phyloP scores from a whole-genome alignment of 2,113 vertebrate genomes.

The Chlamydotis undulata region DNA sequence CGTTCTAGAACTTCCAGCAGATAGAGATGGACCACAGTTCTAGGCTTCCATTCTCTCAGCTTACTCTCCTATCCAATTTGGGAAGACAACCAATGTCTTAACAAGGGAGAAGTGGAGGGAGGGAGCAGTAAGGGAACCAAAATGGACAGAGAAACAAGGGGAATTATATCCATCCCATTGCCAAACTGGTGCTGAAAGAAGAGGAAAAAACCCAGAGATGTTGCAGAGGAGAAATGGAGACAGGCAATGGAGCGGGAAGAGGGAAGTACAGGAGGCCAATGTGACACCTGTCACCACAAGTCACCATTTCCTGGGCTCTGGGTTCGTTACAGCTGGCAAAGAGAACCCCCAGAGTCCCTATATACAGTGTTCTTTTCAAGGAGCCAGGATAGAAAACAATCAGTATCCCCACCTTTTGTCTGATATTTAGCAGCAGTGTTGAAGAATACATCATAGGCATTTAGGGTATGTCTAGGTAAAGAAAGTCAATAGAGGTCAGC shows the following conservation, averaged over 20 bases:
- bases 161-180: slow-evolving; percentile 41
- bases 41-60: not conserved
- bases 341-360: slow-evolving; percentile 48
- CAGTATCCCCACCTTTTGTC: slow-evolving; percentile 67
- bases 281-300: slow-evolving; percentile 38
- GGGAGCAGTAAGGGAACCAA: slow-evolving; percentile 45
- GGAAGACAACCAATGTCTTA: not conserved
- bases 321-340: slow-evolving; percentile 12
- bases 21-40: not conserved
- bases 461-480: slow-evolving; percentile 71
- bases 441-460: slow-evolving; percentile 69
- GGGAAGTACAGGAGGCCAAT: slow-evolving; percentile 23
- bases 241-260: slow-evolving; percentile 34
- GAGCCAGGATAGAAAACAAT: slow-evolving; percentile 67
- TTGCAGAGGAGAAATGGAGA: slow-evolving; percentile 23
- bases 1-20: not conserved
- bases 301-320: slow-evolving; percentile 57
- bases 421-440: slow-evolving; percentile 70
- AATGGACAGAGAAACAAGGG: slow-evolving; percentile 45
- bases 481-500: slow-evolving; percentile 68
- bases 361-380: slow-evolving; percentile 53
- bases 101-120: slow-evolving; percentile 37
- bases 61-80: not conserved
- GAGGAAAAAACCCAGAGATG: slow-evolving; percentile 45
- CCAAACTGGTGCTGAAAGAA: slow-evolving; percentile 63